A percentile compares a stretch with the other conserved stretches of the same genome.
phyloP scores from a whole-genome alignment of 2,113 vertebrate genomes.

The Alaudala cheleensis region DNA sequence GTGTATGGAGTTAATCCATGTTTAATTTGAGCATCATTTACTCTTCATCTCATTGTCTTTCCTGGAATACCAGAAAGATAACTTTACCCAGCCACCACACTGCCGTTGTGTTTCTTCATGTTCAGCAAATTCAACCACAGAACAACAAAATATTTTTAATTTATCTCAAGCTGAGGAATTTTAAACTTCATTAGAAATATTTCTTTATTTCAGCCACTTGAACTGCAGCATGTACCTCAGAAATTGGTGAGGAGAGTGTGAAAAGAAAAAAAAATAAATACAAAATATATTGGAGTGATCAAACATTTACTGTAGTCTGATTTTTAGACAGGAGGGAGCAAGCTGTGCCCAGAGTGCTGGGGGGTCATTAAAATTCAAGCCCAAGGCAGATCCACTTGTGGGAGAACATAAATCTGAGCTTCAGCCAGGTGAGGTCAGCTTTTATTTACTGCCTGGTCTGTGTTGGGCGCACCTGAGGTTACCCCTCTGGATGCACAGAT shows the following conservation, averaged over 20 bases:
- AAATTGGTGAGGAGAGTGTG: neutral
- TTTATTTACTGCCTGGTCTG: neutral
- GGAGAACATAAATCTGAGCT: neutral
- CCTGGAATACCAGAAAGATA: neutral
- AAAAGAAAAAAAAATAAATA: neutral
- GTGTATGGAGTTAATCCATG: neutral
- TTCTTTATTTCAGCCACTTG: neutral
- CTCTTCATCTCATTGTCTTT: neutral
- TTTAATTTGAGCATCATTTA: neutral
- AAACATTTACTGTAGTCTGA: fast-evolving
- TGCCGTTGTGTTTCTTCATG: neutral
- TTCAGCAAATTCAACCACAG: neutral
- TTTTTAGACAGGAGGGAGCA: neutral
- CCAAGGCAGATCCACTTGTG: neutral
- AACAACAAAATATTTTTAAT: neutral
- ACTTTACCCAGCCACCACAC: neutral
- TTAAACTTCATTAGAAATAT: neutral
- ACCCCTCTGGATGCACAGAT: neutral
- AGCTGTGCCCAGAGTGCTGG: neutral
- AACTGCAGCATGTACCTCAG: neutral
- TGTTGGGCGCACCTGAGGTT: neutral
- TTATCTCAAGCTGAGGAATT: neutral
- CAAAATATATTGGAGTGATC: neutral
- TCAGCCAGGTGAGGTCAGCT: neutral
- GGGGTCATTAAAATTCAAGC: neutral